phyloP scores from a whole-genome alignment of 2,888 invertebrate genomes.

The Oxytorus armatus region DNA sequence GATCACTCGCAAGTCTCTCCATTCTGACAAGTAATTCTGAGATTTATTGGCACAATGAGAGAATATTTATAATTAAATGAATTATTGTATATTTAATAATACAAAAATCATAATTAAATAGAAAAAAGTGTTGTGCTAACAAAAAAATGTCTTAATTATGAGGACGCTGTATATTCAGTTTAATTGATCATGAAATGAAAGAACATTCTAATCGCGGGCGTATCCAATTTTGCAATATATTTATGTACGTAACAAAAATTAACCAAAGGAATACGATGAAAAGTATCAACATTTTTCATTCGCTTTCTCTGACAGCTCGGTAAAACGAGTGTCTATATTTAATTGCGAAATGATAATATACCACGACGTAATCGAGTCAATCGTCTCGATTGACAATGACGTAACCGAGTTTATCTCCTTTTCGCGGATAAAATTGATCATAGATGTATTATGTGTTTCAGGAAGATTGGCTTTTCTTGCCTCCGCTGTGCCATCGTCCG shows the following conservation, averaged over 20 bases:
- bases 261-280: no score
- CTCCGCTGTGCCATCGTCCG: background rate
- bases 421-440: slow-evolving; percentile 30
- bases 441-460: slow-evolving; percentile 20
- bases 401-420: slow-evolving; percentile 27
- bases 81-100: no score
- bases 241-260: background rate
- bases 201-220: no score
- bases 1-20: background rate
- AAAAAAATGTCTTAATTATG: no score
- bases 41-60: background rate
- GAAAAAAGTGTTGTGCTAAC: no score
- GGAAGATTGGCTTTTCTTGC: slow-evolving; percentile 13
- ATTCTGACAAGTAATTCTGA: background rate
- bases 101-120: no score
- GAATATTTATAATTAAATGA: background rate
- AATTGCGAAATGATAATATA: slow-evolving; percentile 31
- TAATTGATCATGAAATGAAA: no score
- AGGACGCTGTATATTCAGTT: no score
- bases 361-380: slow-evolving; percentile 45
- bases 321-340: background rate
- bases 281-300: background rate
- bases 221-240: background rate
- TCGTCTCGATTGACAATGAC: slow-evolving; percentile 53
- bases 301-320: background rate